Evolutionary conservation across 2,888 invertebrate genomes (phyloP), one percentile per base, ranked within the genome.

Genomic region (Eupeodes luniger): DNA sequence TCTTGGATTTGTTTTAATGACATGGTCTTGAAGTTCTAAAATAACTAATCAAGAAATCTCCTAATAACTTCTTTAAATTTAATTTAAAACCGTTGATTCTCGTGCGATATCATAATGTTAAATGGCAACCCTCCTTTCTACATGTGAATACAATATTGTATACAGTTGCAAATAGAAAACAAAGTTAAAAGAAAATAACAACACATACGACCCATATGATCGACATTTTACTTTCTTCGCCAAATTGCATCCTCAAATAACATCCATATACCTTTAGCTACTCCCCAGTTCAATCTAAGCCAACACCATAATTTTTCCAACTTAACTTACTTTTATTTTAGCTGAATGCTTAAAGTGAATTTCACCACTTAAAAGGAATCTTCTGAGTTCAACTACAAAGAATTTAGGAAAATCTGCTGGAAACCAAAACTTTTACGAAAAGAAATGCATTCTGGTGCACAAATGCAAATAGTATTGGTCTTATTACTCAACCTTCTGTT

Each of bases 171-270:
- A 19, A 55, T 19, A 67, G 74, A 84, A 84, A 14, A 27, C 27
- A 27, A 49, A 12, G 7, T 34, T 47, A 49, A 49, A 66, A 49
- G 11, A 49, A 81, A 85, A 79, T 78, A 75, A 70, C 44, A 85
- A 72, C 72, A 85, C 84, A 85, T 66, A 78, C 74, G 69, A 88
- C 61, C 81, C 85, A 85, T 85, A 85, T 85, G 84, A 85, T 88
- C 84, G 75, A 85, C 81, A 81, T 85, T 88, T 88, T 88, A 85
- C 77, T 84, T 81, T 75, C 51, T 47, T 81, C 59, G 16, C 84
- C 53, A 88, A 88, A 88, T 88, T 85, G 88, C 85, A 88, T 88
- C 85, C 78, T 78, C 74, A 51, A 40, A 70, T 70, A 55, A 59
- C 74, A 75, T 81, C 34, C 64, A 47, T 19, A 10, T 19, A 10